These are phyloP conservation scores for Erpetoichthys calabaricus DNA, from an alignment of 2,797 vertebrate genomes.

Conservation along the genomic window DNA sequence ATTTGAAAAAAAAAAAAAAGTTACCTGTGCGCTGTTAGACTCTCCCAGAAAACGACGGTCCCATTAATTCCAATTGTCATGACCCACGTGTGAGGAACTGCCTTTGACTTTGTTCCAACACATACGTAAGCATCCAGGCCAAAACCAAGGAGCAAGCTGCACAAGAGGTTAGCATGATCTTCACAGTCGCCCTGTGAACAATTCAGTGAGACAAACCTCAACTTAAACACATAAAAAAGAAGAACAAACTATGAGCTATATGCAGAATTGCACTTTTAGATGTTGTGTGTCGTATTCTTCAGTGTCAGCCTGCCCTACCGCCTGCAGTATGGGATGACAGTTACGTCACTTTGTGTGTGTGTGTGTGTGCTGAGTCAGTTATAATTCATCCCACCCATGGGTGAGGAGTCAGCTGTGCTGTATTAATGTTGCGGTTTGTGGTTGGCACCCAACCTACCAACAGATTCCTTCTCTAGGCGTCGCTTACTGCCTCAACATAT, in stretches of 20 bases:
- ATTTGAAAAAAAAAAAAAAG: background rate
- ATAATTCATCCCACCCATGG: too few relatives aligned
- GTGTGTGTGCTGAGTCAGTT: too few relatives aligned
- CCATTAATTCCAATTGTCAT: conserved; percentile 79
- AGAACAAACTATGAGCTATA: background rate
- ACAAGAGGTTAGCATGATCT: conserved; percentile 85
- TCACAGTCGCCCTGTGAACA: conserved; percentile 83
- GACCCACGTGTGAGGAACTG: conserved; percentile 78
- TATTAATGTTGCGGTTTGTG: too few relatives aligned
- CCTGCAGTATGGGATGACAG: too few relatives aligned
- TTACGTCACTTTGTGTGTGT: too few relatives aligned
- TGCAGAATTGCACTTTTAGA: too few relatives aligned
- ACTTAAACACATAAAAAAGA: background rate
- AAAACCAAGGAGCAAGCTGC: conserved; percentile 86
- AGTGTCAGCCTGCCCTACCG: background rate
- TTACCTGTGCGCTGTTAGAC: conserved; percentile 83
- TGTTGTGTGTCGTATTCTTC: too few relatives aligned
- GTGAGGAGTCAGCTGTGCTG: too few relatives aligned
- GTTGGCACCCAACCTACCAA: too few relatives aligned
- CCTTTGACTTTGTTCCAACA: conserved; percentile 83
- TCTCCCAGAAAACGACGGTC: conserved; percentile 86
- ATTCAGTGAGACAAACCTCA: conserved; percentile 6
- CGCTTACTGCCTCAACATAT: too few relatives aligned
- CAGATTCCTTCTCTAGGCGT: too few relatives aligned
- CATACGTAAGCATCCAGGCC: conserved; percentile 89